Conservation (phyloP, 2,888 invertebrate species). For the Mythimna vitellina region DNA sequence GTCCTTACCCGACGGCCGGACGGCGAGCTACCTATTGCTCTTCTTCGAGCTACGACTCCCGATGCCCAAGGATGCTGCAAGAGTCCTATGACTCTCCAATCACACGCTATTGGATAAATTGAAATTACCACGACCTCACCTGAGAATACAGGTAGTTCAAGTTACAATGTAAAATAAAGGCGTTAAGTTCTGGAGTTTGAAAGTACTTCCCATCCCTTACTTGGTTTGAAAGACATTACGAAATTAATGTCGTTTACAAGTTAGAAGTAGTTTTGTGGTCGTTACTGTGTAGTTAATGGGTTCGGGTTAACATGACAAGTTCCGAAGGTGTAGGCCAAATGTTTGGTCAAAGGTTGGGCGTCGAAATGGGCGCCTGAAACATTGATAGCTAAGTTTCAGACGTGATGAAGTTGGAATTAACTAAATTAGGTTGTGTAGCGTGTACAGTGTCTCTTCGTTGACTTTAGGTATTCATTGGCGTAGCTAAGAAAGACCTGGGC, state of each 20-base stretch:
- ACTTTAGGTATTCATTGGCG: too few relatives aligned
- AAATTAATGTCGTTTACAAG: slow-evolving; percentile 22
- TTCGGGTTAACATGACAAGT: slow-evolving; percentile 38
- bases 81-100: too few relatives aligned
- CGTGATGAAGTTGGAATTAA: slow-evolving; percentile 16
- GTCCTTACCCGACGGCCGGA: too few relatives aligned
- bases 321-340: slow-evolving; percentile 22
- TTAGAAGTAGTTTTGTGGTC: slow-evolving; percentile 16
- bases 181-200: not conserved
- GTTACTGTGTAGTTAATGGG: slow-evolving; percentile 28
- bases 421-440: slow-evolving; percentile 2
- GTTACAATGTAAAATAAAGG: too few relatives aligned
- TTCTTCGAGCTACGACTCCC: too few relatives aligned
- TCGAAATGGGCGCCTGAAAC: slow-evolving; percentile 25
- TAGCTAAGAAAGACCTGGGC: too few relatives aligned
- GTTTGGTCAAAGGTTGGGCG: slow-evolving; percentile 19
- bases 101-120: too few relatives aligned
- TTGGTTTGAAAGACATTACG: slow-evolving; percentile 2
- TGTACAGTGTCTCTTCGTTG: slow-evolving; percentile 3
- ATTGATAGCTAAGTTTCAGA: slow-evolving; percentile 49
- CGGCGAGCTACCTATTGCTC: too few relatives aligned
- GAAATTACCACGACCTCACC: too few relatives aligned
- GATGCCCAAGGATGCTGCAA: too few relatives aligned
- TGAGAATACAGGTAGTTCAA: too few relatives aligned
- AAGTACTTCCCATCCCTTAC: not conserved